Evolutionary conservation across 2,113 vertebrate genomes (phyloP).

Genomic region (Acinonyx jubatus): DNA sequence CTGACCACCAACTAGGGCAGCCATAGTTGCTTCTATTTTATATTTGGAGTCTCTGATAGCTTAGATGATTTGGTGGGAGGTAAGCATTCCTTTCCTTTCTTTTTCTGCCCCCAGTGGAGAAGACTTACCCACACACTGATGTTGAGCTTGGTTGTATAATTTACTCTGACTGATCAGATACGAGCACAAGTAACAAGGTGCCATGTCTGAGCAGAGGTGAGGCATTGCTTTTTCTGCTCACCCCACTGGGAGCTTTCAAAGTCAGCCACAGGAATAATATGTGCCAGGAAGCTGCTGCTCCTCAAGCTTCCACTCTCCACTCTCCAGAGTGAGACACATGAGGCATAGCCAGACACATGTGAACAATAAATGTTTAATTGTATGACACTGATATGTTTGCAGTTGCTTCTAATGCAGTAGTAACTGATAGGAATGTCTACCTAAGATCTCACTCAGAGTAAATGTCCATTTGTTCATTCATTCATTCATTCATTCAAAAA

Average conservation of each 20-base stretch:
- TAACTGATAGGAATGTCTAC: background rate
- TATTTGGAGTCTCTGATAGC: background rate
- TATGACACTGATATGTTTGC: background rate
- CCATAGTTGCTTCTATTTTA: background rate
- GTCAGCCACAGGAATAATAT: background rate
- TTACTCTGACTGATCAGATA: background rate
- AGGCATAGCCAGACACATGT: background rate
- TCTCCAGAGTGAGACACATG: background rate
- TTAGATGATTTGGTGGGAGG: background rate
- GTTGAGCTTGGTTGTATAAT: background rate
- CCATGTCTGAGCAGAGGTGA: background rate
- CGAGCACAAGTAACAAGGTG: background rate
- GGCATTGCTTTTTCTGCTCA: background rate
- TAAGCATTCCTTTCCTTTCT: background rate
- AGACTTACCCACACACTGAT: background rate
- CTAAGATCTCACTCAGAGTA: background rate
- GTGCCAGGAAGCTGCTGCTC: background rate
- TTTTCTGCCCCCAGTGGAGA: background rate
- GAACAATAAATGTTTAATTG: background rate
- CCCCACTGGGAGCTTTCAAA: background rate
- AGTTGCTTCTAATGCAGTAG: background rate
- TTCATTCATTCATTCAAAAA: background rate
- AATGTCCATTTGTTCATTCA: background rate
- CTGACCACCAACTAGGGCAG: background rate
- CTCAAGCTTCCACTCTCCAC: background rate